Evolutionary conservation across 2,888 invertebrate species (phyloP), one percentile per base, ranked within the genome.

Genomic region (Acleris literana): DNA sequence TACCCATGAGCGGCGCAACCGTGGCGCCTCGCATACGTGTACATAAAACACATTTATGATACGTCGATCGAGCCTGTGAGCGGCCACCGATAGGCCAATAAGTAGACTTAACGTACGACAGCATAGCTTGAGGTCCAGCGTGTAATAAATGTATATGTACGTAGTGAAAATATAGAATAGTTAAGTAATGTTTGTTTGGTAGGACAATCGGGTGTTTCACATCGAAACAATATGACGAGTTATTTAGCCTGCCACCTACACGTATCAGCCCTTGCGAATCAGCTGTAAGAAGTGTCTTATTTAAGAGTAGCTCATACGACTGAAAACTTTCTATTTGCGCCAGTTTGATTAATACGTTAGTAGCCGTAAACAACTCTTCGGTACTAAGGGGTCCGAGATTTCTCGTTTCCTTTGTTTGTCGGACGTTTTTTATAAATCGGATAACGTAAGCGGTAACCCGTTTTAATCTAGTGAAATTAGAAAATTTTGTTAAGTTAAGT

Each of bases 41-140:
- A 17, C 33, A 53, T 16, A 29, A 5, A 33, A 53, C 33, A 16
- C 53, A 53, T 33, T 53, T 53, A 9, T 17, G 53, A 11, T 33
- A 33, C 25, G 33, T 33, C 0, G 52, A 25, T 7, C 52, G 25
- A 53, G 53, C 53, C 7, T 33, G 29, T n/a, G 6, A 16, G 1
- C 52, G n/a, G 20, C 52, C 52, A 25, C 52, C 52, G 13, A 52
- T 52, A 6, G 52, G 52, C 52, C 52, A 52, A n/a, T 52, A 52
- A 22, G 51, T n/a, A 5, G 25, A 16, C 51, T 22, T 52, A 6
- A 51, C 13, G 51, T 11, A 22, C 11, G 22, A 9, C 11, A 51
- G 17, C 20, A 51, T 20, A 2, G 22, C 9, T 51, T 22, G 51
- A 51, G 51, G 51, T 20, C 22, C 33, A 4, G 17, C 48, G 18